Evolutionary conservation across 2,797 vertebrate genomes (phyloP).

Genomic region (Myotis vivesi): DNA sequence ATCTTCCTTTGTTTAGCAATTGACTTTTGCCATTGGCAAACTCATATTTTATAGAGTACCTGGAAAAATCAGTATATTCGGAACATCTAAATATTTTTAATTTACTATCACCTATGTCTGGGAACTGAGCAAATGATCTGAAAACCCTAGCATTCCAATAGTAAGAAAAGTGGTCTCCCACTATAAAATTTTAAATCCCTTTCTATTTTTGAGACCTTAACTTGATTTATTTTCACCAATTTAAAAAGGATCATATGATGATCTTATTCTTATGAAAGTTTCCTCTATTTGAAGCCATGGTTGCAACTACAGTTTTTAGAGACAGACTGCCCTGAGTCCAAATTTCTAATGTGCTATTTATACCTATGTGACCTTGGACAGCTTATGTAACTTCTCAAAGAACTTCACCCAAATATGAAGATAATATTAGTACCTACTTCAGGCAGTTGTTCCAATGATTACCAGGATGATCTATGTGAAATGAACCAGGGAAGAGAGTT

Average conservation of each 20-base stretch:
- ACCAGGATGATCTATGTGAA: neutral
- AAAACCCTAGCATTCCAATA: neutral
- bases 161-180: neutral
- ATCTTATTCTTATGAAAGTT: neutral
- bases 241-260: neutral
- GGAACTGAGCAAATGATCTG: conserved; percentile 15
- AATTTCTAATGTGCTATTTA: conserved; percentile 36
- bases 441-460: neutral
- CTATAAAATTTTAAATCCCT: neutral
- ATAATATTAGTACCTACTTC: neutral
- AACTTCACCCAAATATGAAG: neutral
- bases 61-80: neutral
- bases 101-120: neutral
- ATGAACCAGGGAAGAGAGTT: neutral
- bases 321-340: neutral
- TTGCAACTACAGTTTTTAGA: conserved; percentile 35
- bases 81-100: conserved; percentile 29
- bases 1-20: neutral
- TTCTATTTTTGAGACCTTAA: neutral
- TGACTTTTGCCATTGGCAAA: conserved; percentile 20
- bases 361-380: conserved; percentile 3
- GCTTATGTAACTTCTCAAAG: conserved; percentile 36
- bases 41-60: neutral
- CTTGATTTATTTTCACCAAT: conserved; percentile 20
- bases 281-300: neutral